Percentiles rank a stretch among this genome's conserved stretches.
These are phyloP conservation scores for Allygus modestus DNA, from an alignment of 2,888 invertebrate genomes.

Conservation along the genomic window DNA sequence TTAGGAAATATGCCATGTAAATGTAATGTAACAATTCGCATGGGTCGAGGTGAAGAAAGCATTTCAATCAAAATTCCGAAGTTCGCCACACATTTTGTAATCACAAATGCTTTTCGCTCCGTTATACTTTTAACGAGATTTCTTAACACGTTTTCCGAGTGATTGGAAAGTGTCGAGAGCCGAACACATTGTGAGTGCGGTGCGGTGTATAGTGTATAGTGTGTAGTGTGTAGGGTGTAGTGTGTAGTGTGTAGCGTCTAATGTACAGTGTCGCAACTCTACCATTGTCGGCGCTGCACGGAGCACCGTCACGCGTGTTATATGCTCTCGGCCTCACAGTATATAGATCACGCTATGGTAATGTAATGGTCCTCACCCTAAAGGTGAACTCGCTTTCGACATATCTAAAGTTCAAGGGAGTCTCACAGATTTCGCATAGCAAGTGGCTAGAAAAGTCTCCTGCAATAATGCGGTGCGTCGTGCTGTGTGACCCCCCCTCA, in stretches of 20 bases:
- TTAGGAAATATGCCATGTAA: too few species aligned
- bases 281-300: slow-evolving; percentile 7
- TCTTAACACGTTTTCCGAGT: neutral
- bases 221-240: neutral
- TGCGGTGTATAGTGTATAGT: neutral
- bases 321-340: neutral
- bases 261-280: neutral
- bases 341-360: slow-evolving; percentile 41
- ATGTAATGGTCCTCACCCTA: slow-evolving; percentile 37
- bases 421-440: slow-evolving; percentile 3
- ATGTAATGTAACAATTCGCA: too few species aligned
- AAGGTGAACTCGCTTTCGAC: slow-evolving; percentile 41
- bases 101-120: too few species aligned
- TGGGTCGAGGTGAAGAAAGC: too few species aligned
- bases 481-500: too few species aligned
- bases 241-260: neutral
- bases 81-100: too few species aligned
- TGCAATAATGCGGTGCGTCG: too few species aligned
- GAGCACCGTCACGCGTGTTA: neutral
- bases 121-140: neutral
- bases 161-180: neutral
- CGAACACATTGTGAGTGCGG: neutral
- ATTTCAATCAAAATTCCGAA: too few species aligned
- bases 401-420: slow-evolving; percentile 38
- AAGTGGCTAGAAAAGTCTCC: slow-evolving; percentile 7